Percentiles rank a stretch among this genome's conserved stretches.
phyloP scores from a whole-genome alignment of 2,797 vertebrate genomes.

The Ctenopoma kingsleyae region DNA sequence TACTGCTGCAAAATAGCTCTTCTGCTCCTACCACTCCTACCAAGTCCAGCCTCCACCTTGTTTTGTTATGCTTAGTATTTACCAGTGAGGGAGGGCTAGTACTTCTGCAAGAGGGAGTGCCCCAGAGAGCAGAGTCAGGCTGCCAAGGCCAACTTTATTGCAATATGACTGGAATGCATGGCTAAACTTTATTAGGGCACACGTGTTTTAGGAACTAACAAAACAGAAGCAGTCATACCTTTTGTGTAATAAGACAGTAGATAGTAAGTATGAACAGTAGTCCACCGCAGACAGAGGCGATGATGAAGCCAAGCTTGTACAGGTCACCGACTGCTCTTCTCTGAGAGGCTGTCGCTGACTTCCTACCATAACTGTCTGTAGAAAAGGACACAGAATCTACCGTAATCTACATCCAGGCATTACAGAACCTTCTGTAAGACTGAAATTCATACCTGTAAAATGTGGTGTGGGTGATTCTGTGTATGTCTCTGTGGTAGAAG shows the following conservation, averaged over 20 bases:
- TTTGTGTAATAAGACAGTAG: slow-evolving; percentile 81
- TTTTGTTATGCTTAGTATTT: slow-evolving; percentile 33
- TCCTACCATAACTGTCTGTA: slow-evolving; percentile 71
- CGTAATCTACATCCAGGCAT: slow-evolving; percentile 33
- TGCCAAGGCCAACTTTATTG: slow-evolving; percentile 24
- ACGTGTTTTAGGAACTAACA: slow-evolving; percentile 23
- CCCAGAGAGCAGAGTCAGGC: slow-evolving; percentile 8
- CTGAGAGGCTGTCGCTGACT: slow-evolving; percentile 66
- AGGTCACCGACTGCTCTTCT: slow-evolving; percentile 64
- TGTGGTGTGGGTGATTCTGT: slow-evolving; percentile 46
- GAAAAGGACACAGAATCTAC: slow-evolving; percentile 34
- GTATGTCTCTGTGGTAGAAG: slow-evolving; percentile 60
- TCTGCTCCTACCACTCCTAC: not conserved
- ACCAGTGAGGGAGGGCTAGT: slow-evolving; percentile 16
- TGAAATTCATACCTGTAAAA: slow-evolving; percentile 70
- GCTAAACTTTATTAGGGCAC: slow-evolving; percentile 22
- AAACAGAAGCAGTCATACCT: slow-evolving; percentile 72
- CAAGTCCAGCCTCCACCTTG: not conserved
- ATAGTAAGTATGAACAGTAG: slow-evolving; percentile 77
- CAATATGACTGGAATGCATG: slow-evolving; percentile 39
- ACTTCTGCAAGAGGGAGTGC: slow-evolving; percentile 25
- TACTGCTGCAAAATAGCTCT: slow-evolving; percentile 8
- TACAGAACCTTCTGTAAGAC: slow-evolving; percentile 6
- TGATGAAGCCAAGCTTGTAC: slow-evolving; percentile 82
- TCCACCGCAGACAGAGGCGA: slow-evolving; percentile 78